Percentiles rank a stretch among this genome's conserved stretches.
Evolutionary conservation across 2,797 vertebrate species (phyloP).

Genomic region (Melopsittacus undulatus): DNA sequence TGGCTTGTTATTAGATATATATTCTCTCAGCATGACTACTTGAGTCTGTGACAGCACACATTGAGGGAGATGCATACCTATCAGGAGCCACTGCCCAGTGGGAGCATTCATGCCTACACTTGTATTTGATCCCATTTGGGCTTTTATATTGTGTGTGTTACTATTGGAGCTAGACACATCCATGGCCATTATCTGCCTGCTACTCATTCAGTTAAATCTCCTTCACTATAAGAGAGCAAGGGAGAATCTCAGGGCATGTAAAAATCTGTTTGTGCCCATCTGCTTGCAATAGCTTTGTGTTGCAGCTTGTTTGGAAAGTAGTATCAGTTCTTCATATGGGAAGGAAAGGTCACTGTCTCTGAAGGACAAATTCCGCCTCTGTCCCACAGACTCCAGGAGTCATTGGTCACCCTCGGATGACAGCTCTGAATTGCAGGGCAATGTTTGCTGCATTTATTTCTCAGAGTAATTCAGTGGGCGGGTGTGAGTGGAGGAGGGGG

Average conservation of each 20-base stretch:
- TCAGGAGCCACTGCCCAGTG: neutral
- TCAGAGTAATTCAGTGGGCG: constrained; percentile 43
- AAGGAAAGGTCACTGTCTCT: constrained; percentile 36
- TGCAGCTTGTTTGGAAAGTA: neutral
- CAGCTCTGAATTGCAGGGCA: constrained; percentile 64
- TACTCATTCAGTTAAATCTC: neutral
- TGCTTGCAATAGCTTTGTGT: neutral
- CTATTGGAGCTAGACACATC: neutral
- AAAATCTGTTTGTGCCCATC: constrained; percentile 8
- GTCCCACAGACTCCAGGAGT: constrained; percentile 19
- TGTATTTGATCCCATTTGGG: neutral
- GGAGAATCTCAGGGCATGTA: neutral
- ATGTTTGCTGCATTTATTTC: constrained; percentile 36
- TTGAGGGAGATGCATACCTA: neutral
- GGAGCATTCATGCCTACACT: neutral
- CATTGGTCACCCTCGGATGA: constrained; percentile 53
- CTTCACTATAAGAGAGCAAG: neutral
- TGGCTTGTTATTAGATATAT: constrained; percentile 21
- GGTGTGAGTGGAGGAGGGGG: neutral
- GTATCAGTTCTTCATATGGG: neutral
- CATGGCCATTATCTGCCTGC: neutral
- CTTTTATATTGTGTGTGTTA: neutral
- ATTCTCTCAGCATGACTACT: neutral
- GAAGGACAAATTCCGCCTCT: constrained; percentile 44
- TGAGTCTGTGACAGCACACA: neutral